Conservation (phyloP, 1,140 invertebrate genomes). For the Drosophila eugracilis region DNA sequence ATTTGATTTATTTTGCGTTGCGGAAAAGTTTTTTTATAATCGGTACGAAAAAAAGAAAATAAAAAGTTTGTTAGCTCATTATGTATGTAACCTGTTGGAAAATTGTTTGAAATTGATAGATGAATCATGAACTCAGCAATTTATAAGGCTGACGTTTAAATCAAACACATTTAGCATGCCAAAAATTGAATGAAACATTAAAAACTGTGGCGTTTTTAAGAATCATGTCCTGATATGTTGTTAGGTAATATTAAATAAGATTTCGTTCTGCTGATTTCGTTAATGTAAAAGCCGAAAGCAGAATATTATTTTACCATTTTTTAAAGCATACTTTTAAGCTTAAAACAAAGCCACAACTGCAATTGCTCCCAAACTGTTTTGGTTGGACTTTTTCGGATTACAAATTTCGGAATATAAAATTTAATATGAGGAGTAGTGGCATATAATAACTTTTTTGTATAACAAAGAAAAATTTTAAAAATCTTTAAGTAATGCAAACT, state of each 20-base stretch:
- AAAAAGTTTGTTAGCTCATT: slow-evolving; percentile 4
- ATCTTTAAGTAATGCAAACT: too few species aligned
- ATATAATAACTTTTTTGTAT: too few species aligned
- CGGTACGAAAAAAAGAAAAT: slow-evolving; percentile 6
- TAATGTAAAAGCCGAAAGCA: too few species aligned
- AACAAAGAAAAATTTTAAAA: too few species aligned
- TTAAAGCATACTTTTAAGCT: slow-evolving; percentile 37
- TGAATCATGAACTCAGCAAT: slow-evolving; percentile 1
- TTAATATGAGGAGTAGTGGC: too few species aligned
- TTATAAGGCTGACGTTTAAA: not conserved
- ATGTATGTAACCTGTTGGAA: not conserved
- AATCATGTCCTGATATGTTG: too few species aligned
- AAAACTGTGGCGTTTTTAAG: too few species aligned
- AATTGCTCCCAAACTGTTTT: slow-evolving; percentile 39
- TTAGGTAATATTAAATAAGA: too few species aligned
- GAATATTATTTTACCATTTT: not conserved
- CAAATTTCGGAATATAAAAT: too few species aligned
- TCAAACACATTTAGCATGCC: not conserved
- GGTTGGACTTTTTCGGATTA: too few species aligned
- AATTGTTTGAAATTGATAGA: slow-evolving; percentile 10
- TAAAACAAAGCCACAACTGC: accelerated
- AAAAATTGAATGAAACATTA: not conserved
- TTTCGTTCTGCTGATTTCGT: too few species aligned
- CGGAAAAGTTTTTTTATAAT: slow-evolving; percentile 16
- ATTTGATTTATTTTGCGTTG: slow-evolving; percentile 72